Evolutionary conservation across 64 coral and sea anemone genomes (phyloP).

Genomic region (Cladopsammia gracilis): DNA sequence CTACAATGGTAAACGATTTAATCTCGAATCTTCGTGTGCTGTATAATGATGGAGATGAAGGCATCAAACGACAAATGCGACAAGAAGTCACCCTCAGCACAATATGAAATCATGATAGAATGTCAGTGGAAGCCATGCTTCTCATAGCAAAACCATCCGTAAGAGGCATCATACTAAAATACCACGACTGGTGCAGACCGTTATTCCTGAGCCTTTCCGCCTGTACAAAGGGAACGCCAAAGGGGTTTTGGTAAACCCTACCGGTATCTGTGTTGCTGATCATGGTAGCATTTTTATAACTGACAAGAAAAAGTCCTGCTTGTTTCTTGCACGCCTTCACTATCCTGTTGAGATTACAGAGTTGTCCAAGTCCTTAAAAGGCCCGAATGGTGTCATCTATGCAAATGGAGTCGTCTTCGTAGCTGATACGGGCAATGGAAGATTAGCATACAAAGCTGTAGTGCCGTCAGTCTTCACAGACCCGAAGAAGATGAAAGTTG

Average conservation of each 20-base stretch:
- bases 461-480: slow-evolving; percentile 47
- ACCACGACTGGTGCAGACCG: slow-evolving; percentile 57
- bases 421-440: slow-evolving; percentile 33
- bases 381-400: slow-evolving; percentile 21
- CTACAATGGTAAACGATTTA: slow-evolving; percentile 40
- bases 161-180: slow-evolving; percentile 24
- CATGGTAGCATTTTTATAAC: slow-evolving; percentile 66
- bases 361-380: slow-evolving; percentile 18
- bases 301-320: slow-evolving; percentile 40
- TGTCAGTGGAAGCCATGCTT: slow-evolving; percentile 64
- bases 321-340: slow-evolving; percentile 63
- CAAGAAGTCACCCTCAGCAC: slow-evolving; percentile 13
- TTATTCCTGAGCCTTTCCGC: slow-evolving; percentile 57
- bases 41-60: slow-evolving; percentile 54
- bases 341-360: slow-evolving; percentile 60
- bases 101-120: slow-evolving; percentile 49
- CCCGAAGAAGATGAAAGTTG: slow-evolving; percentile 51
- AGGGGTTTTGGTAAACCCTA: slow-evolving; percentile 37
- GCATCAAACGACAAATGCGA: slow-evolving; percentile 41
- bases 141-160: slow-evolving; percentile 37
- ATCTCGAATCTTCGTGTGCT: slow-evolving; percentile 61
- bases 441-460: slow-evolving; percentile 42
- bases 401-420: slow-evolving; percentile 46
- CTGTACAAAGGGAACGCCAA: slow-evolving; percentile 56
- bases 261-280: slow-evolving; percentile 49